Base-by-base conservation (phyloP, 2,888 invertebrate genomes). In the Epicampocera succincta region DNA sequence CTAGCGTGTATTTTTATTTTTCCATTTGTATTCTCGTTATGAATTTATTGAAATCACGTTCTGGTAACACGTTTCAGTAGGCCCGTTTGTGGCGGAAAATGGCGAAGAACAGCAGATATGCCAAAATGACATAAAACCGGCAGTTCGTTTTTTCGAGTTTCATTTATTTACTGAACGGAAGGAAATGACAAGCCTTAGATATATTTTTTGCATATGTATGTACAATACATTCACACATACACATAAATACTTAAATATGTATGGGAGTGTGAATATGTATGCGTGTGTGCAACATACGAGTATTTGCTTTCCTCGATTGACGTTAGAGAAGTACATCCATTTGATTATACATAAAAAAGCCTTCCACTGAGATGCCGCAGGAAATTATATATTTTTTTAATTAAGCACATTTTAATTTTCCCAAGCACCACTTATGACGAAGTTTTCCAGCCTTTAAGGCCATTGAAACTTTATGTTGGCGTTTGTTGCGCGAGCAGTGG, bases 31-130 rank as follows among this genome's bases (percentile, higher is more conserved):
- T 60, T 33, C 40, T 54, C 44, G 54, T 50, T 52, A 61, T 25
- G 71, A 71, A 74, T 74, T 63, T 61, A 66, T 78, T 74, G 82
- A 82, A 78, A 78, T 78, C 82, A 82, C 82, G 82, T 82, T 82
- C 74, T 71, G 44, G 74, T 48, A 78, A 71, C 82, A 78, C 78
- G 82, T 78, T 77, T 78, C 65, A 78, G 66, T 82, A 71, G 40
- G 46, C 60, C 72, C 50, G 40, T 72, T 61, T 74, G 69, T 74
- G 69, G 52, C 15, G 54, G 50, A 65, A 77, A 77, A 74, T 81
- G 29, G 50, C 73, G 65, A 65, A 58, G 69, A 61, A 44, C 42
- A 66, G 3, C 13, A 71, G 54, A 46, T 15, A 56, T 56, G 48
- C 11, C 33, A 9, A 48, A 69, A 69, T 74, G 56, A 44, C 44